A percentile compares a stretch with the other conserved stretches of the same genome.
Evolutionary conservation across 2,888 invertebrate species (phyloP).

Genomic region (Timandra comae): DNA sequence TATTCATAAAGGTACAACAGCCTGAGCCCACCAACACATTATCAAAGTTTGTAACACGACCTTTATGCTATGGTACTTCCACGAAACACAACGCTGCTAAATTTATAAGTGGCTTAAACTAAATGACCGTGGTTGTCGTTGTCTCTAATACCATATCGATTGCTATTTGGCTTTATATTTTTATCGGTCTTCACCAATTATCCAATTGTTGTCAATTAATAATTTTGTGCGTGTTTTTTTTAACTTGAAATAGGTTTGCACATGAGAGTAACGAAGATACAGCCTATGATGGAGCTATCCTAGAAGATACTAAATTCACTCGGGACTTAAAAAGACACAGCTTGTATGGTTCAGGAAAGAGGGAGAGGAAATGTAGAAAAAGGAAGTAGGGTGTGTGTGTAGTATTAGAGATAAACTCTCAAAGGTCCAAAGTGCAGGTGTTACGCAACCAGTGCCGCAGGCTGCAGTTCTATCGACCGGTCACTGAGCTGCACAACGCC

Average conservation of each 20-base stretch:
- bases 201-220: too few species aligned
- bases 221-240: too few species aligned
- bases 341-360: too few species aligned
- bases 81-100: conserved; percentile 41
- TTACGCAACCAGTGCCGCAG: conserved; percentile 47
- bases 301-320: too few species aligned
- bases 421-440: conserved; percentile 43
- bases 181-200: conserved; percentile 9
- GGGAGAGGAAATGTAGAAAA: too few species aligned
- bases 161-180: conserved; percentile 16
- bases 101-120: conserved; percentile 39
- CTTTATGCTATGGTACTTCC: conserved; percentile 28
- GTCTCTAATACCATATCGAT: conserved; percentile 23
- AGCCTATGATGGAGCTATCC: too few species aligned
- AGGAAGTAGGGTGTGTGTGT: too few species aligned
- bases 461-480: conserved; percentile 55
- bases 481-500: conserved; percentile 21
- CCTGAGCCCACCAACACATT: conserved; percentile 3
- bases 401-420: conserved; percentile 50
- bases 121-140: conserved; percentile 30
- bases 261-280: too few species aligned
- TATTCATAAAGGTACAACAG: conserved; percentile 16
- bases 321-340: too few species aligned
- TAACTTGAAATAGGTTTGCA: too few species aligned
- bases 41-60: conserved; percentile 37